Percentiles rank a stretch among this genome's conserved stretches.
Evolutionary conservation across 1,140 invertebrate genomes (phyloP).

Genomic region (Pentalonia nigronervosa): DNA sequence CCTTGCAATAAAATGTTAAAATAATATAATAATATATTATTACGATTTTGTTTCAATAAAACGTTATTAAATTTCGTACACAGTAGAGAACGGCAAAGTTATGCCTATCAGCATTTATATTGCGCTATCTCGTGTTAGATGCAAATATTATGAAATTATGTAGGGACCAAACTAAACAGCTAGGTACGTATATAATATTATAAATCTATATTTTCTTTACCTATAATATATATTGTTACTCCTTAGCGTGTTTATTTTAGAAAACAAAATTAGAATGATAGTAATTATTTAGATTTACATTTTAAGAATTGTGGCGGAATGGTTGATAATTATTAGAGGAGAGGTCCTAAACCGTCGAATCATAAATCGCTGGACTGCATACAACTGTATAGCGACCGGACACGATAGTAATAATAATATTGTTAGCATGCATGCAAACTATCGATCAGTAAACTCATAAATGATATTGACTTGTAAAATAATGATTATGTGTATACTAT

Average conservation of each 20-base stretch:
- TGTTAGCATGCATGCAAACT: not conserved
- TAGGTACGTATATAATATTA: not conserved
- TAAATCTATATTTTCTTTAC: not conserved
- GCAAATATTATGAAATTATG: not conserved
- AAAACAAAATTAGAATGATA: no score
- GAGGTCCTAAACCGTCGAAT: not conserved
- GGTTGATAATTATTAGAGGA: no score
- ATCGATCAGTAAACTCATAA: no score
- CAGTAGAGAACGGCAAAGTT: not conserved
- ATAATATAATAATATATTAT: not conserved
- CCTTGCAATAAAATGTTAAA: not conserved
- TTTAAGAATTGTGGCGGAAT: no score
- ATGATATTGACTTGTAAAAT: not conserved
- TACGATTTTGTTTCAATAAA: not conserved
- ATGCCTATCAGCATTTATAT: not conserved
- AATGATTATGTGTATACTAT: not conserved
- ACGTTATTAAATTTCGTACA: not conserved
- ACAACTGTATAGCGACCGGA: not conserved
- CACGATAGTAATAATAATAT: not conserved
- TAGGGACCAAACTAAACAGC: not conserved
- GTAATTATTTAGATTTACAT: no score
- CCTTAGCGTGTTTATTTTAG: not conserved
- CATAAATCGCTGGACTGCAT: not conserved
- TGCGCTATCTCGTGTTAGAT: not conserved
- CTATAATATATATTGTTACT: not conserved